These are phyloP conservation scores for Elephas maximus DNA, from an alignment of 2,113 vertebrate genomes.

Conservation along the genomic window DNA sequence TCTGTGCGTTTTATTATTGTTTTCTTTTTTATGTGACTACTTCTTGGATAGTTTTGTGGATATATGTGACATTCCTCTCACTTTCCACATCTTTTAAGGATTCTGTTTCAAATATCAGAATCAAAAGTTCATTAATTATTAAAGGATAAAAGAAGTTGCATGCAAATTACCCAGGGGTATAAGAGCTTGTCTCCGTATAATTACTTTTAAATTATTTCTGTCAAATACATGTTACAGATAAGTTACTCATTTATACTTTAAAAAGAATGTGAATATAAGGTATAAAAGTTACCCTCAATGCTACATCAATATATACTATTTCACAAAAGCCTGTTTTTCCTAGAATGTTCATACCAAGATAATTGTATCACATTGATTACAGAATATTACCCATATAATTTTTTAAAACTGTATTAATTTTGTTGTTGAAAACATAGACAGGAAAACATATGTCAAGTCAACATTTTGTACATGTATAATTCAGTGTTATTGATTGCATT, in stretches of 20 bases:
- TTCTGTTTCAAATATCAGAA: slow-evolving; percentile 70
- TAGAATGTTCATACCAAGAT: slow-evolving; percentile 30
- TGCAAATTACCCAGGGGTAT: slow-evolving; percentile 83
- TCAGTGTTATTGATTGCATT: neutral
- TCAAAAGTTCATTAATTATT: slow-evolving; percentile 80
- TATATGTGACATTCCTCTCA: neutral
- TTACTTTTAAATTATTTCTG: slow-evolving; percentile 84
- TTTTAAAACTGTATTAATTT: too few relatives aligned
- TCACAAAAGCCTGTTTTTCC: slow-evolving; percentile 51
- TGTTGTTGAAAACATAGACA: neutral
- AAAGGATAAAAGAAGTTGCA: slow-evolving; percentile 80
- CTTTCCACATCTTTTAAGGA: slow-evolving; percentile 66
- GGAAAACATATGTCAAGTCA: neutral
- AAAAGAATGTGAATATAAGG: slow-evolving; percentile 77
- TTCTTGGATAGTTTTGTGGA: neutral
- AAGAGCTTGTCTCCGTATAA: slow-evolving; percentile 82
- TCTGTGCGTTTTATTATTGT: neutral
- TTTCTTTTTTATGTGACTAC: neutral
- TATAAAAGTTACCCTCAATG: slow-evolving; percentile 69
- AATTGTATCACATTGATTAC: neutral
- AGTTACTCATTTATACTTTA: slow-evolving; percentile 79
- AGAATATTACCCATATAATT: neutral
- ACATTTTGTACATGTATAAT: neutral
- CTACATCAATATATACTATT: slow-evolving; percentile 50
- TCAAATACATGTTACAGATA: slow-evolving; percentile 79